Evolutionary conservation across 2,113 vertebrate genomes (phyloP).

Genomic region (Crocuta crocuta): DNA sequence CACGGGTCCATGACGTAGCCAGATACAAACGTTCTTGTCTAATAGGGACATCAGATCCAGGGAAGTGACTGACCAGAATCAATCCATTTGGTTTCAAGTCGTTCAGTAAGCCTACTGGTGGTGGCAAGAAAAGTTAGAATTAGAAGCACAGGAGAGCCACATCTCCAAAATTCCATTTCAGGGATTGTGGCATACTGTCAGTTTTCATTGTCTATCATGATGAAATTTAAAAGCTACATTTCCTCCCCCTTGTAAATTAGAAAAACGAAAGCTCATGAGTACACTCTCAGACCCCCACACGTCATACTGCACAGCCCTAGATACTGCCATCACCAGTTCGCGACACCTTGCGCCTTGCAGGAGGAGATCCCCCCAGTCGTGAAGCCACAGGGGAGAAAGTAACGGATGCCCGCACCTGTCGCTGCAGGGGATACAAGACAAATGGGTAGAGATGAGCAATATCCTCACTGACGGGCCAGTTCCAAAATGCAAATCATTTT

Average conservation of each 20-base stretch:
- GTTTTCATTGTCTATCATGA: neutral
- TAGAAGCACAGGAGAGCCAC: neutral
- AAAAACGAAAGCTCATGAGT: neutral
- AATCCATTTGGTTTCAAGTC: neutral
- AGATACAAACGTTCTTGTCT: neutral
- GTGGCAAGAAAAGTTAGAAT: neutral
- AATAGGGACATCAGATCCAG: neutral
- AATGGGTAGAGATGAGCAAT: neutral
- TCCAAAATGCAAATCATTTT: neutral
- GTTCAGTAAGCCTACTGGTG: neutral
- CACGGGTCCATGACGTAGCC: neutral
- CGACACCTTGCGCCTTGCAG: too few relatives aligned
- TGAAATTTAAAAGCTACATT: neutral
- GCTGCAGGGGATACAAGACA: neutral
- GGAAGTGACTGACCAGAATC: neutral
- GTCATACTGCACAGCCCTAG: fast-evolving
- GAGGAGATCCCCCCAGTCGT: fast-evolving
- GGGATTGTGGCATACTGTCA: neutral
- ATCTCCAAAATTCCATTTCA: neutral
- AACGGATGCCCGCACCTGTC: too few relatives aligned
- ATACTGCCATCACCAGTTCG: neutral
- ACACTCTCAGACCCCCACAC: fast-evolving
- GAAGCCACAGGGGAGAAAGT: neutral
- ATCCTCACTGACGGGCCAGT: neutral
- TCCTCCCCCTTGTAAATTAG: neutral